Base-by-base conservation (phyloP, 2,797 vertebrate genomes). In the Falco peregrinus region DNA sequence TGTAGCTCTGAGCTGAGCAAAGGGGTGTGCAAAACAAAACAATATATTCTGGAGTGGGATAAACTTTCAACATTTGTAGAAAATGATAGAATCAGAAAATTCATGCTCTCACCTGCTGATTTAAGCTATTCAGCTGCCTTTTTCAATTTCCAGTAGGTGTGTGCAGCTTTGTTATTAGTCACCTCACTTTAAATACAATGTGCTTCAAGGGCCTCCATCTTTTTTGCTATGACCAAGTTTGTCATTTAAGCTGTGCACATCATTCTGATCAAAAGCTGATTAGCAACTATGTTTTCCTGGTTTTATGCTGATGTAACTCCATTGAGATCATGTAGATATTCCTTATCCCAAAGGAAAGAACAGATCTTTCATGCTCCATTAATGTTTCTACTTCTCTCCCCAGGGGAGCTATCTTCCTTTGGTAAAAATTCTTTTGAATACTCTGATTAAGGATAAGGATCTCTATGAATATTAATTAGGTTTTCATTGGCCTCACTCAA, bases 401-500 rank as follows among this genome's bases (percentile, higher is more conserved):
- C 45, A 11, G 67, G 77, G 82, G 37, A 90, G 16, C 51, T 84
- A 79, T 90, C 48, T 68, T 95, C 67, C 57, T 94, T 95, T 84
- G 41, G 83, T 95, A 89, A 84, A 93, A 95, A 90, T 82, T 93
- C 83, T 70, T 95, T 89, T 88, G 85, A 96, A 91, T 88, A 81
- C 47, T 91, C 61, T 91, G 86, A 95, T 95, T 95, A 94, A 95
- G 76, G 83, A 91, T 95, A 95, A 95, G 63, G 37, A 88, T 95
- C 77, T 95, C 48, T 95, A 90, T 91, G 91, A 96, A 96, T 93
- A 88, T 96, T 95, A 96, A 94, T 94, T 93, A 93, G 63, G 45
- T 94, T 95, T 95, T 90, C 51, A 79, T 73, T 89, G 69, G 63
- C 39, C 11, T 39, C 35, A 77, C 59, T 97, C 80, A 96, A 96